phyloP scores from a whole-genome alignment of 2,797 vertebrate species.

The Xyrichtys novacula region DNA sequence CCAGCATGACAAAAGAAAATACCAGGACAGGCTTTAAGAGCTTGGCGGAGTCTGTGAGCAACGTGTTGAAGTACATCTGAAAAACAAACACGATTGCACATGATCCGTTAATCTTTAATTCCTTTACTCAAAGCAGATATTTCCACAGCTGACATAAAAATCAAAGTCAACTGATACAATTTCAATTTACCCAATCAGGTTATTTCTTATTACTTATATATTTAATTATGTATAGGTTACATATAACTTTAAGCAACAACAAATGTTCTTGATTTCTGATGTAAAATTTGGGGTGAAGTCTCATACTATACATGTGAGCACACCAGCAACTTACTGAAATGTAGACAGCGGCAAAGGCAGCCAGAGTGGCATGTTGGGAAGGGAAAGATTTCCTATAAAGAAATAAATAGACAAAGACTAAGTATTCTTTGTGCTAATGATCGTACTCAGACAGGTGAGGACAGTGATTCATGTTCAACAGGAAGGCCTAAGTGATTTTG shows the following conservation, averaged over 20 bases:
- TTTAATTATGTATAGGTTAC: too few relatives aligned
- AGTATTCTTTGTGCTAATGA: constrained; percentile 45
- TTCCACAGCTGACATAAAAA: not conserved
- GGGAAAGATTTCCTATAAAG: constrained; percentile 93
- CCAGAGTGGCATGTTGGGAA: constrained; percentile 95
- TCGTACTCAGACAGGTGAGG: constrained; percentile 50
- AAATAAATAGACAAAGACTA: constrained; percentile 28
- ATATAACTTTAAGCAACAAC: too few relatives aligned
- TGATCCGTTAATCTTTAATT: not conserved
- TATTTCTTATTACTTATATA: too few relatives aligned
- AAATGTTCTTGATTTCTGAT: too few relatives aligned
- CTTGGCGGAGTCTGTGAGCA: constrained; percentile 94
- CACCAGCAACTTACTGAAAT: constrained; percentile 89
- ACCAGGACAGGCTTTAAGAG: constrained; percentile 95
- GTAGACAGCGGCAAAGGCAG: constrained; percentile 95
- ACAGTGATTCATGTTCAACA: constrained; percentile 60
- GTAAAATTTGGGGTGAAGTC: too few relatives aligned
- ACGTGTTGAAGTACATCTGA: constrained; percentile 98
- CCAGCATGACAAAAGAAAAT: constrained; percentile 94
- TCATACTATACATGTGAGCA: not conserved
- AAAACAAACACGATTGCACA: constrained; percentile 46
- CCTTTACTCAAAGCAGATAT: not conserved
- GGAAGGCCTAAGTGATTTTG: constrained; percentile 51
- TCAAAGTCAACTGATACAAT: too few relatives aligned
- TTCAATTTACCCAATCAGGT: not conserved